Evolutionary conservation across 2,888 invertebrate genomes (phyloP), one percentile per base, ranked within the genome.

Genomic region (Therioaphis trifolii): DNA sequence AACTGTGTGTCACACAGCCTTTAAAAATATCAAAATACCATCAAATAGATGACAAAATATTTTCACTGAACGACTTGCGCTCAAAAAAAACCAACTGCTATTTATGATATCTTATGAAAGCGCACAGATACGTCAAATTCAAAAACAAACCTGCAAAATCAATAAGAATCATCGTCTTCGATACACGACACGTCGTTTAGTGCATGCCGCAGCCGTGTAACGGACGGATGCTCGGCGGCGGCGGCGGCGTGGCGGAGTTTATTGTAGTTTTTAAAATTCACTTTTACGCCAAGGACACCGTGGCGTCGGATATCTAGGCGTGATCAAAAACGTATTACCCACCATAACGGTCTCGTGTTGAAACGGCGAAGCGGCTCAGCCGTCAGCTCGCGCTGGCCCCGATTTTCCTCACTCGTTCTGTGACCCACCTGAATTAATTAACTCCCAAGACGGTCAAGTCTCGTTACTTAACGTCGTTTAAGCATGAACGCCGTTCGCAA

Each of bases 241-340:
- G n/a, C n/a, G n/a, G n/a, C n/a, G 61, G 27, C 40, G 68, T n/a
- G 9, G 35, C 66, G 9, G 61, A 69, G 24, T 46, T 12, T 15
- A 72, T 46, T 27, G 12, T 27, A 21, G 21, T 61, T 61, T 71
- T 21, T n/a, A n/a, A n/a, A 72, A 63, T 80, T 80, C 21, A 18
- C 24, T 35, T 61, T 71, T 49, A 61, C 35, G n/a, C 2, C 80
- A 63, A 82, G 80, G 80, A 18, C 40, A 46, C n/a, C n/a, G n/a
- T n/a, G n/a, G n/a, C n/a, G n/a, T n/a, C n/a, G 46, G 21, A 63
- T 74, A 72, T 72, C 63, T 82, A 24, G 49, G 72, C 27, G 43
- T 29, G 24, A 72, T 82, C n/a, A 35, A 61, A 63, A 4, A 71
- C 63, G n/a, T 63, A 11, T 24, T 46, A 58, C 11, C 18, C 52